Evolutionary conservation across 2,888 invertebrate genomes (phyloP).

Genomic region (Idaea biselata): DNA sequence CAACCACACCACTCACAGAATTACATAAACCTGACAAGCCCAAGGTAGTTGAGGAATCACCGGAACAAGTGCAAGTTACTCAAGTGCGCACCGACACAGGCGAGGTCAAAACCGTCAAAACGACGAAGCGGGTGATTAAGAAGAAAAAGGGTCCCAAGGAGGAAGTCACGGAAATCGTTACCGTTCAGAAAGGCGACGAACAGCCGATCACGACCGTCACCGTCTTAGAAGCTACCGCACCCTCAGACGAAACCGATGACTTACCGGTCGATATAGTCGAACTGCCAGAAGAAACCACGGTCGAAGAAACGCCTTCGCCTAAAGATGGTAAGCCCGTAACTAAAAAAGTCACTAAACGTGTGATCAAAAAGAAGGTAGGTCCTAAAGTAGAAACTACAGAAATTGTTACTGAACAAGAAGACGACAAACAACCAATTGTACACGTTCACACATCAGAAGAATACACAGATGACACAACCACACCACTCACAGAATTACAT

Average conservation of each 20-base stretch:
- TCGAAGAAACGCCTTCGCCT: conserved; percentile 10
- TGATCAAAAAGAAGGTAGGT: too few species aligned
- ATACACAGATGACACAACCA: too few species aligned
- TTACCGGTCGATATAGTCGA: conserved; percentile 8
- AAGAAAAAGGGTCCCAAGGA: conserved; percentile 27
- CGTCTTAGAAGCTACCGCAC: conserved; percentile 6
- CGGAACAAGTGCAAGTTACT: conserved; percentile 22
- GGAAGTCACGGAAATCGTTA: conserved; percentile 35
- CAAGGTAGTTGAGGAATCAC: conserved; percentile 32
- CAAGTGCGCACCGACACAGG: background rate
- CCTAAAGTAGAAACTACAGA: too few species aligned
- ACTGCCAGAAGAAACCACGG: conserved; percentile 15
- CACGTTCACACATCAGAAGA: too few species aligned
- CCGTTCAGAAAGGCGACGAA: conserved; percentile 17
- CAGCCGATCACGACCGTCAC: too few species aligned
- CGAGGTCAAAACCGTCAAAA: too few species aligned
- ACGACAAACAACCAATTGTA: too few species aligned
- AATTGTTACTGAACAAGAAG: too few species aligned
- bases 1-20: conserved; percentile 27
- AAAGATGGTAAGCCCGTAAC: conserved; percentile 24
- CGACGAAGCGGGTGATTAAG: too few species aligned
- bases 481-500: too few species aligned
- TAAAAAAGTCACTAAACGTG: too few species aligned
- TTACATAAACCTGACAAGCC: conserved; percentile 28
- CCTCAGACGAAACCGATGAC: conserved; percentile 2